Evolutionary conservation across 2,113 vertebrate species (phyloP).

Genomic region (Haplochromis vanheusdeni): DNA sequence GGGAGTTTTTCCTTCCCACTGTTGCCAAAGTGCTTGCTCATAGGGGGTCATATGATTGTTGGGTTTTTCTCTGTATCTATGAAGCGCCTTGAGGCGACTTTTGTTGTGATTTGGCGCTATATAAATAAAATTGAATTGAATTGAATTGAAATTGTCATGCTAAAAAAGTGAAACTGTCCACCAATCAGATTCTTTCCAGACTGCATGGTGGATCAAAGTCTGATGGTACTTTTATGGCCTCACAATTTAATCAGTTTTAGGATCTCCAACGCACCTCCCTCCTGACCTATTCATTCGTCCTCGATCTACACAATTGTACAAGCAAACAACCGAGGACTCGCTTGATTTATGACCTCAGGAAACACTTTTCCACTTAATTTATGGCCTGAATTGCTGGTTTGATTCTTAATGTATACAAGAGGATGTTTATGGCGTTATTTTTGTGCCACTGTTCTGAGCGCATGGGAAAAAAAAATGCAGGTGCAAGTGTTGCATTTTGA

Average conservation of each 20-base stretch:
- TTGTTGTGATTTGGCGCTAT: too few species aligned
- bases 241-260: background rate
- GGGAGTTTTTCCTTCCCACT: too few species aligned
- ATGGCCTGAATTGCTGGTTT: background rate
- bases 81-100: too few species aligned
- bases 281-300: background rate
- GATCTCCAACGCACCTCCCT: background rate
- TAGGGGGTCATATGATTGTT: too few species aligned
- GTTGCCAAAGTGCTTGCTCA: too few species aligned
- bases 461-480: rapidly evolving
- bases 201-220: background rate
- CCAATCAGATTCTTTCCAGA: background rate
- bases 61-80: too few species aligned
- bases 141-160: too few species aligned
- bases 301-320: rapidly evolving
- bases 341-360: background rate
- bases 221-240: background rate
- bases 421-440: background rate
- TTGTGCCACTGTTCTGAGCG: background rate
- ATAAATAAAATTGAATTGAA: too few species aligned
- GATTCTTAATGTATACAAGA: background rate
- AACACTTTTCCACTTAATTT: background rate
- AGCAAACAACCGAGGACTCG: background rate
- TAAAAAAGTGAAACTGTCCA: background rate
- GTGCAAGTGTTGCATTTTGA: background rate